Base-by-base conservation (phyloP, 2,113 vertebrate species). In the Actenoides lindsayi region DNA sequence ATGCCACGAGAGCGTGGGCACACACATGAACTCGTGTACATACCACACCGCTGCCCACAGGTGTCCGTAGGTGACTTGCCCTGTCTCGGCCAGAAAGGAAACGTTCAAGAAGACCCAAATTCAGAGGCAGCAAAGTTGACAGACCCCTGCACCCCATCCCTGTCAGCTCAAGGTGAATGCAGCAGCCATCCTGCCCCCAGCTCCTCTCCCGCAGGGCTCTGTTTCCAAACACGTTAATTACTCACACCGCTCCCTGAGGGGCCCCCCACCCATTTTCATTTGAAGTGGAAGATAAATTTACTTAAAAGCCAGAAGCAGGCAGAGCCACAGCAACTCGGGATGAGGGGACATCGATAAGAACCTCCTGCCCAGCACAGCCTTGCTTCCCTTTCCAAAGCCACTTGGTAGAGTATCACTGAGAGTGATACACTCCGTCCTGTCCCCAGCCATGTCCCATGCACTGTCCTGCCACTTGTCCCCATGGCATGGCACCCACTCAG, bases 321-420 rank as follows among this genome's bases (percentile, higher is more conserved):
- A 27, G 39, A 82, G 60, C 54, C 41, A 67, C 31, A 14, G 56
- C 51, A 91, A 65, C 30, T 6, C 0, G 24, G 20, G 24, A 16
- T 0, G 1, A 39, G 68, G 82, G 21, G 25, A 64, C 13, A 11
- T 4, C 4, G 1, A 3, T 1, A 9, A 70, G 48, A 70, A 13
- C 16, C 63, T 57, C 54, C 28, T 24, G 13, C 13, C n/a, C 59
- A 48, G 31, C 44, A n/a, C n/a, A 56, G 62, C 54, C 46, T 4
- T 19, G 54, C 63, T n/a, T 12, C 42, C 28, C 30, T 46, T 25
- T 60, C 17, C n/a, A 25, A 70, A 57, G 44, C 50, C 0, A 1
- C 44, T 53, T 10, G 0, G 31, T 3, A 11, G 15, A 9, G 23
- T 17, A 28, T 23, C 0, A 0, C 44, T 20, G 54, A n/a, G 44